Conservation (phyloP, 2,113 vertebrate genomes). For the Proterorhinus semilunaris region DNA sequence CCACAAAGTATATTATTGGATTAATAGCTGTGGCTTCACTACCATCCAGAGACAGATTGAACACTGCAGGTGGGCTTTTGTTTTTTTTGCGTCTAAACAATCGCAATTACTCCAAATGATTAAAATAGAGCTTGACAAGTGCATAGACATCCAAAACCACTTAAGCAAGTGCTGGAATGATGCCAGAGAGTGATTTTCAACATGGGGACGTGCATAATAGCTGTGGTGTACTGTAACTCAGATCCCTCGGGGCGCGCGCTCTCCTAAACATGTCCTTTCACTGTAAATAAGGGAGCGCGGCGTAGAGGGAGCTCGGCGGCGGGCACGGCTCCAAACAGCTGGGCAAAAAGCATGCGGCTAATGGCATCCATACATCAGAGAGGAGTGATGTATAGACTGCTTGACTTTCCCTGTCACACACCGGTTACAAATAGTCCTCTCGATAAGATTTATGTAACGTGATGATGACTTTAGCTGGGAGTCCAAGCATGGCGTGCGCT, state of each 20-base stretch:
- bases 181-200: not conserved
- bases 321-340: conserved; percentile 46
- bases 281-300: conserved; percentile 27
- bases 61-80: not conserved
- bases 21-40: too few relatives aligned
- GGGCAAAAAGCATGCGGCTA: conserved; percentile 47
- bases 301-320: conserved; percentile 5
- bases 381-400: conserved; percentile 28
- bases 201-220: not conserved
- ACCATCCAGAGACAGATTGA: not conserved
- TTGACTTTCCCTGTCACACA: conserved; percentile 49
- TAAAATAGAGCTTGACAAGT: not conserved
- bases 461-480: conserved; percentile 31
- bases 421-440: conserved; percentile 36
- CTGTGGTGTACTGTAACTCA: not conserved
- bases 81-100: not conserved
- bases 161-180: not conserved
- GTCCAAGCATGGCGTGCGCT: conserved; percentile 16
- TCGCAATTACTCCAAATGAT: not conserved
- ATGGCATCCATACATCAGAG: conserved; percentile 50
- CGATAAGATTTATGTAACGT: conserved; percentile 24
- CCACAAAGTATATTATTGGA: too few relatives aligned
- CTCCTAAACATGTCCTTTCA: conserved; percentile 31
- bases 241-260: conserved; percentile 18
- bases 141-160: not conserved